Percentiles rank a stretch among this genome's conserved stretches.
phyloP scores from a whole-genome alignment of 2,888 invertebrate genomes.

The Tuta absoluta region DNA sequence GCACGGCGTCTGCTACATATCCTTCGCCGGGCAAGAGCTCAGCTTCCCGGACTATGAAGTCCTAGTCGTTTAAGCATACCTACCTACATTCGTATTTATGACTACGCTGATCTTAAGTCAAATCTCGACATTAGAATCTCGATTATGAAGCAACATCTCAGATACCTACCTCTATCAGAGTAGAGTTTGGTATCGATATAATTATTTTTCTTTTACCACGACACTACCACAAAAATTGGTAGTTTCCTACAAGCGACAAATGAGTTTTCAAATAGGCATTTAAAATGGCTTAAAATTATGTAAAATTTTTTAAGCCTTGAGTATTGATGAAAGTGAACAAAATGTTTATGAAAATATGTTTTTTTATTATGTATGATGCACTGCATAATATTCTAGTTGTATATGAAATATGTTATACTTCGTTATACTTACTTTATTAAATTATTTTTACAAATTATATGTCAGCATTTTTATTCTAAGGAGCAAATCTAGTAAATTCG shows the following conservation, averaged over 20 bases:
- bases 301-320: too few relatives aligned
- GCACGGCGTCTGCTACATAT: slow-evolving; percentile 91
- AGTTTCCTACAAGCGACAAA: neutral
- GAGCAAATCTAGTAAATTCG: too few relatives aligned
- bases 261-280: slow-evolving; percentile 23
- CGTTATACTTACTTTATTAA: slow-evolving; percentile 39
- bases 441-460: slow-evolving; percentile 41
- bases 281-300: slow-evolving; percentile 24
- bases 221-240: too few relatives aligned
- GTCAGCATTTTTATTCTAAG: neutral
- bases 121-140: neutral
- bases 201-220: neutral
- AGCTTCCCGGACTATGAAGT: slow-evolving; percentile 91
- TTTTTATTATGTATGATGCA: slow-evolving; percentile 41
- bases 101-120: neutral
- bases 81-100: neutral
- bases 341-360: slow-evolving; percentile 25
- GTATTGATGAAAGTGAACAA: neutral
- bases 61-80: slow-evolving; percentile 72
- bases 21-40: slow-evolving; percentile 90
- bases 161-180: too few relatives aligned
- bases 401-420: slow-evolving; percentile 38
- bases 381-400: slow-evolving; percentile 43
- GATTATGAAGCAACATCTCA: neutral
- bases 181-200: too few relatives aligned